phyloP scores from a whole-genome alignment of 1,140 invertebrate genomes.

The Idris sp. region DNA sequence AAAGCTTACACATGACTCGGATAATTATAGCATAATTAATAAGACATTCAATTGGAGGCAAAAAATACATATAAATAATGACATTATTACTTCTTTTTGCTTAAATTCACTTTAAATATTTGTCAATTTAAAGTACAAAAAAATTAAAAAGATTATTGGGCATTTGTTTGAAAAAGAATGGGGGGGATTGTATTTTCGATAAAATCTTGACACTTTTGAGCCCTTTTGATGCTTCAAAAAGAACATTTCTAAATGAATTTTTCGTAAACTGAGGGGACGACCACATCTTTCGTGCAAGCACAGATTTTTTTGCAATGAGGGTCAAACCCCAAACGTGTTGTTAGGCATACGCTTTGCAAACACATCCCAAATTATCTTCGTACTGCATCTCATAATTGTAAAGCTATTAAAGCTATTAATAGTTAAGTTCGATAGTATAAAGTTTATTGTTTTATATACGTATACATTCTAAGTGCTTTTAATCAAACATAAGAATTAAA shows the following conservation, averaged over 20 bases:
- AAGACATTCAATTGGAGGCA: slow-evolving; percentile 42
- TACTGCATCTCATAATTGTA: slow-evolving; percentile 6
- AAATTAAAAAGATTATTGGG: too few species aligned
- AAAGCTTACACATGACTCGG: slow-evolving; percentile 46
- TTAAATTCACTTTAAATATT: slow-evolving; percentile 38
- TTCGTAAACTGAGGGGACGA: not conserved
- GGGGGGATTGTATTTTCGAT: not conserved
- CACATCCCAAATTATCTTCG: slow-evolving; percentile 16
- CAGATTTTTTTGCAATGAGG: slow-evolving; percentile 12
- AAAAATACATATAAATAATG: slow-evolving; percentile 44
- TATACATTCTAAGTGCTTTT: too few species aligned
- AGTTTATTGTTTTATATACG: slow-evolving; percentile 34
- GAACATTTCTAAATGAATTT: slow-evolving; percentile 13
- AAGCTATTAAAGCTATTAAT: slow-evolving; percentile 8
- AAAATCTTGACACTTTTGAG: slow-evolving; percentile 1
- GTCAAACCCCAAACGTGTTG: slow-evolving; percentile 5
- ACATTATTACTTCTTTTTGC: slow-evolving; percentile 19
- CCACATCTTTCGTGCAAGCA: not conserved
- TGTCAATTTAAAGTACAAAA: slow-evolving; percentile 13
- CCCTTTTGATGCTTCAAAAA: slow-evolving; percentile 2
- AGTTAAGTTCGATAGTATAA: slow-evolving; percentile 12
- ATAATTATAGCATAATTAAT: slow-evolving; percentile 69
- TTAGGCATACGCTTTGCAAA: slow-evolving; percentile 10
- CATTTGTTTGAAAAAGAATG: too few species aligned
- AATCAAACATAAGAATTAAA: too few species aligned